A percentile compares a stretch with the other conserved stretches of the same genome.
phyloP scores from a whole-genome alignment of 2,797 vertebrate genomes.

The Tympanoctomys barrerae region DNA sequence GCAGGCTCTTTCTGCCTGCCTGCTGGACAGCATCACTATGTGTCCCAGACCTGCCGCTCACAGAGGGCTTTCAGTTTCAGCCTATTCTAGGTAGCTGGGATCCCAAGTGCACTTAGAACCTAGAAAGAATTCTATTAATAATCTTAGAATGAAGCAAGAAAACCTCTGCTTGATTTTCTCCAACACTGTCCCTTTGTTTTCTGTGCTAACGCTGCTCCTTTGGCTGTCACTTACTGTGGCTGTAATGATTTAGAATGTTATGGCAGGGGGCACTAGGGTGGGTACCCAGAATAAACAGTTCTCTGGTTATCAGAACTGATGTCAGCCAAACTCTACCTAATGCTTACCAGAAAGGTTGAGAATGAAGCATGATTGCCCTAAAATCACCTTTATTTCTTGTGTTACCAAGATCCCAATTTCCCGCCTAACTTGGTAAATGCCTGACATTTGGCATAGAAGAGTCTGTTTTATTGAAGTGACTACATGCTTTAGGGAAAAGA shows the following conservation, averaged over 20 bases:
- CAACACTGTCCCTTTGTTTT: slow-evolving; percentile 77
- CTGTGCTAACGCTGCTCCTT: neutral
- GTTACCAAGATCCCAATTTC: slow-evolving; percentile 5
- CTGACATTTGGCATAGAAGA: slow-evolving; percentile 52
- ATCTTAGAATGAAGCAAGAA: slow-evolving; percentile 72
- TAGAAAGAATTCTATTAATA: slow-evolving; percentile 71
- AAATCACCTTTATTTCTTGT: slow-evolving; percentile 62
- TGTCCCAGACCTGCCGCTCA: neutral
- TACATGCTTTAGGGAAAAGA: neutral
- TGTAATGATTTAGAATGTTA: slow-evolving; percentile 64
- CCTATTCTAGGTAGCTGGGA: slow-evolving; percentile 69
- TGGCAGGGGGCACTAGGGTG: neutral
- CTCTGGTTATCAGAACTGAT: slow-evolving; percentile 73
- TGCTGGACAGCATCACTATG: slow-evolving; percentile 63
- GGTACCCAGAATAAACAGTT: neutral
- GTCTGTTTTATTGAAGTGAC: slow-evolving; percentile 51
- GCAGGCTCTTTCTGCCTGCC: slow-evolving; percentile 68
- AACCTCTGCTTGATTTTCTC: slow-evolving; percentile 63
- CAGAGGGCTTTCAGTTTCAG: slow-evolving; percentile 76
- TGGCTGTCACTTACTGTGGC: neutral
- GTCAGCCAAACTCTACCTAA: neutral
- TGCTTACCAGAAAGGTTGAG: slow-evolving; percentile 59
- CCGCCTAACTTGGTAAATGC: slow-evolving; percentile 56
- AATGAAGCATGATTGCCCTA: slow-evolving; percentile 56
- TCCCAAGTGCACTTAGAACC: slow-evolving; percentile 72